Base-by-base conservation (phyloP, 2,113 vertebrate genomes). In the Eleginops maclovinus region DNA sequence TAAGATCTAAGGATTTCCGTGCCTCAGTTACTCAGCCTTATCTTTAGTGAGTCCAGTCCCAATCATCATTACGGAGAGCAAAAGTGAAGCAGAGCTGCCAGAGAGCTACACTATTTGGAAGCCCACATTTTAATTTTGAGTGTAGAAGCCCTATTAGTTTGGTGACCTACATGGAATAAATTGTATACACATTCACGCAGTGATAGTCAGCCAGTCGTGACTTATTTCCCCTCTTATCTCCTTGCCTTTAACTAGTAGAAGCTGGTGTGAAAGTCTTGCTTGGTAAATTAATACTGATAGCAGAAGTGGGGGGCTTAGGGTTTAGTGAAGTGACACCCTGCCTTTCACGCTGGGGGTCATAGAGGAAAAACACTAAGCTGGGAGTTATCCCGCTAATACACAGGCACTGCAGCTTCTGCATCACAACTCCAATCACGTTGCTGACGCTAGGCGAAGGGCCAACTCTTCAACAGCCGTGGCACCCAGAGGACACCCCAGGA, bases 351-450 rank as follows among this genome's bases (percentile, higher is more conserved):
- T 44, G 75, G 47, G 65, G 78, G 77, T 81, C 46, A 43, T 41
- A 5, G 63, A 61, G 66, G 67, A 51, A 76, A 36, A 89, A 65
- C 59, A 66, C 66, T 74, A 82, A 74, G 64, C 68, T 41, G 71
- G 24, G 65, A 61, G 81, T 77, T 75, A 84, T 84, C 61, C 58
- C 11, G 59, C 41, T 87, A 80, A 85, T 61, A 64, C 78, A 84
- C 81, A 68, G 70, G 40, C 76, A 49, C 68, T 22, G 65, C 82
- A 63, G 54, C 77, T 8, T 58, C 75, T 24, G 59, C 80, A 91
- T 89, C 89, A 51, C 75, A 73, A 90, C 85, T 85, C 89, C 81
- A 68, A 80, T 89, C 89, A 89, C 79, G 88, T 83, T n/a, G 72
- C 81, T 15, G 88, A 59, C 26, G 79, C 87, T 55, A 78, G 91